These are phyloP conservation scores for Sternarchorhynchus goeldii DNA, from an alignment of 2,797 vertebrate species.

Conservation along the genomic window DNA sequence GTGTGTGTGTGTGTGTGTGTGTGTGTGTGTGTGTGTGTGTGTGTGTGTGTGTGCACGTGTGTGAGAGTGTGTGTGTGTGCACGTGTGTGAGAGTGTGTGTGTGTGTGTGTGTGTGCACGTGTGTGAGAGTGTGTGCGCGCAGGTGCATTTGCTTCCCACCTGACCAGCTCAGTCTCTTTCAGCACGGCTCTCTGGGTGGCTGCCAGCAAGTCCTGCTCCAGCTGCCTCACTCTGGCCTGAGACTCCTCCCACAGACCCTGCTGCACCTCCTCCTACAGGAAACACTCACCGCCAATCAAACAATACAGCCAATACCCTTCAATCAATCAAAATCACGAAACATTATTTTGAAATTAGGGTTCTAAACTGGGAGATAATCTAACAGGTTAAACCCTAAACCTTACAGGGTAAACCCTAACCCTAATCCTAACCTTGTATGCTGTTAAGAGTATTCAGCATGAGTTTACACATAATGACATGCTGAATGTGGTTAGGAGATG, in stretches of 20 bases:
- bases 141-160: slow-evolving; percentile 72
- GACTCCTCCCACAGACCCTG: slow-evolving; percentile 81
- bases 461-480: neutral
- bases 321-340: neutral
- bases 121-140: neutral
- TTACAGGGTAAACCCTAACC: no score
- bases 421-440: no score
- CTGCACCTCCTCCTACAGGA: slow-evolving; percentile 71
- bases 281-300: neutral
- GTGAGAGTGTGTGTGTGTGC: neutral
- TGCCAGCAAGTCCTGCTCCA: slow-evolving; percentile 86
- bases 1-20: no score
- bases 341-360: no score
- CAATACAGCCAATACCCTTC: neutral
- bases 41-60: slow-evolving; percentile 2
- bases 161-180: slow-evolving; percentile 94
- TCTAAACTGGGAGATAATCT: no score
- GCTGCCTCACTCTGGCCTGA: slow-evolving; percentile 83
- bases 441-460: no score
- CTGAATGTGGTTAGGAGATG: no score
- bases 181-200: slow-evolving; percentile 91
- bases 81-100: neutral
- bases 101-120: neutral
- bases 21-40: slow-evolving; percentile 1
- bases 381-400: no score